Evolutionary conservation across 1,140 invertebrate genomes (phyloP), one percentile per base, ranked within the genome.

Genomic region (Drosophila nebulosa): DNA sequence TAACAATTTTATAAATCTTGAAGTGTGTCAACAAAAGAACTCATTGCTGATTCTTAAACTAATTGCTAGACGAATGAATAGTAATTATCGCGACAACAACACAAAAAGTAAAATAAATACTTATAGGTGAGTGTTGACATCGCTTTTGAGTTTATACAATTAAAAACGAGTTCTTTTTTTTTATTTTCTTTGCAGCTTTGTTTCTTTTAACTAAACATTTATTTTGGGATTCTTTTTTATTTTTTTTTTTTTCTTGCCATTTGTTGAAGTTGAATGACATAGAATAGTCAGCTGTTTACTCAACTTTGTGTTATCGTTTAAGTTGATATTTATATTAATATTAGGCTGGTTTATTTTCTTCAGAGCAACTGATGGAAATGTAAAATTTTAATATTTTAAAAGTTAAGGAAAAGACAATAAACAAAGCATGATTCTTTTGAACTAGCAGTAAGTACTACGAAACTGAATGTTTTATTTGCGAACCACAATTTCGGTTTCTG

Each of bases 251-350:
- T 36, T 30, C 10, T 30, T 30, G 30, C 18, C 57, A 61, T 78
- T 72, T 53, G 9, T 35, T 21, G 42, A 63, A 63, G 64, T 69
- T 69, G 62, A 59, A 66, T 67, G 77, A 85, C 80, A 56, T 4
- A 50, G n/a, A 53, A 35, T 10, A 51, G 46, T 57, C 63, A 69
- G 30, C 55, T 77, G 42, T 74, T 78, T 78, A 57, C 36, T 58
- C 63, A 67, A 69, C 39, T 52, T 64, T 63, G 59, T 79, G 56
- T 53, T 86, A 80, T 70, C 77, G 74, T 22, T 51, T 36, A 56
- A 60, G 26, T 52, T 55, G 53, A 46, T 24, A 64, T 30, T 30
- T 52, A 16, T 22, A 60, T 24, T 55, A 55, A 74, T 53, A 73
- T 32, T 18, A 30, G 51, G 50, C 7, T 46, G 39, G 14, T 16